These are phyloP conservation scores for Ochropleura plecta DNA, from an alignment of 2,888 invertebrate species.

Conservation along the genomic window DNA sequence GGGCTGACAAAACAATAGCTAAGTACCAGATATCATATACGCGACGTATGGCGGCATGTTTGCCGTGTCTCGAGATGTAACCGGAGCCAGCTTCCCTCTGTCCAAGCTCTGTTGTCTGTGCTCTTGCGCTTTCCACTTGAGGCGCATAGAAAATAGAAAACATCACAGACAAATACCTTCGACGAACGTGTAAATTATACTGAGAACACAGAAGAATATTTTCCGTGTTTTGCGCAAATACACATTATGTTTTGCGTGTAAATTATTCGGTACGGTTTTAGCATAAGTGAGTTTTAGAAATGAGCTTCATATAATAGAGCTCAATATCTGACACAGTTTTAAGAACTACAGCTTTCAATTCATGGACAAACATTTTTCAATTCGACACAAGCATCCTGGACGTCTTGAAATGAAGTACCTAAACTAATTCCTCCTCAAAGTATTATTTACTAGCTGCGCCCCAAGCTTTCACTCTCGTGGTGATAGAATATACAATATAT, in stretches of 20 bases:
- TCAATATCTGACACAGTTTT: slow-evolving; percentile 1
- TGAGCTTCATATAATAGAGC: background rate
- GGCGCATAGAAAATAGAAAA: slow-evolving; percentile 65
- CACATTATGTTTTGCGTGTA: slow-evolving; percentile 50
- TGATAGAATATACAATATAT: no score
- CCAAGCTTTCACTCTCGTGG: no score
- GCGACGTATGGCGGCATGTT: slow-evolving; percentile 63
- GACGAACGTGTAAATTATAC: slow-evolving; percentile 55
- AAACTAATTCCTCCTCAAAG: background rate
- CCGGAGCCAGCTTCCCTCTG: slow-evolving; percentile 80
- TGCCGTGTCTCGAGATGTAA: slow-evolving; percentile 74
- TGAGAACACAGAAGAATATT: slow-evolving; percentile 51
- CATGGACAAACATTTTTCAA: background rate
- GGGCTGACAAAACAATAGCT: slow-evolving; percentile 65
- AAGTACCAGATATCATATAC: slow-evolving; percentile 67
- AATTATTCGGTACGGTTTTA: slow-evolving; percentile 35
- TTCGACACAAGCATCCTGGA: background rate
- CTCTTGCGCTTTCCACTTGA: slow-evolving; percentile 75
- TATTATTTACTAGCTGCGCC: background rate
- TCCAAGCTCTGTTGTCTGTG: slow-evolving; percentile 82
- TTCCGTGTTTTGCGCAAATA: slow-evolving; percentile 56
- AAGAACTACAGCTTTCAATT: background rate
- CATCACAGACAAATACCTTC: slow-evolving; percentile 59
- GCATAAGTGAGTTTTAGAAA: slow-evolving; percentile 4
- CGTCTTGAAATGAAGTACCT: background rate